phyloP scores from a whole-genome alignment of 2,888 invertebrate species.

The Hydroisotoma schaefferi region DNA sequence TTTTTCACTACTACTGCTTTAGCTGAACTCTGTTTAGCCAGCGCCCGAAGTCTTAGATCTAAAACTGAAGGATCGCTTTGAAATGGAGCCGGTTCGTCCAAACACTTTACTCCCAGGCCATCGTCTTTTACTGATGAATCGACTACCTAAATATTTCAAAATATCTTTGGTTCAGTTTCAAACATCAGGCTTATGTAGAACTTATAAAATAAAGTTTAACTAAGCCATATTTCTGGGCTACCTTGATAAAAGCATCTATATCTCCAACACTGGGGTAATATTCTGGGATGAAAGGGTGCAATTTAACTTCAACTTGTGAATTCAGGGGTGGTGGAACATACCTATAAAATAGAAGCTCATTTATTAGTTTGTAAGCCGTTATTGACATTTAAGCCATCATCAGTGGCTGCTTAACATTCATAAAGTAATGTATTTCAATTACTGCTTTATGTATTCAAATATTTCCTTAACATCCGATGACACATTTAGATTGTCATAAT shows the following conservation, averaged over 20 bases:
- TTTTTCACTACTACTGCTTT: conserved; percentile 54
- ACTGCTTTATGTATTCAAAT: conserved; percentile 89
- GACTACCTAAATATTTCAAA: conserved; percentile 50
- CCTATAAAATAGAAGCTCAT: too few relatives aligned
- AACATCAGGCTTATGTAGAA: background rate
- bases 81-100: conserved; percentile 91
- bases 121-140: conserved; percentile 68
- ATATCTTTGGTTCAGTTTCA: background rate
- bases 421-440: conserved; percentile 50
- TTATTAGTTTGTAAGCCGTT: too few relatives aligned
- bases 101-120: conserved; percentile 68
- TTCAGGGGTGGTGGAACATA: conserved; percentile 77
- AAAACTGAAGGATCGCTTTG: conserved; percentile 95
- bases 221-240: conserved; percentile 51
- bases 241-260: conserved; percentile 96
- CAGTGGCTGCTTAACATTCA: too few relatives aligned
- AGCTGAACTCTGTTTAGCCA: conserved; percentile 65
- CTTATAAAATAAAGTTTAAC: background rate
- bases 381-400: too few relatives aligned
- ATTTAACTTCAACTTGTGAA: conserved; percentile 80
- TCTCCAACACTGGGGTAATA: conserved; percentile 98
- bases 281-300: conserved; percentile 93
- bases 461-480: conserved; percentile 83
- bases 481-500: conserved; percentile 77
- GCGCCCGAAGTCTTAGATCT: conserved; percentile 78